These are phyloP conservation scores for Abscondita cerata DNA, from an alignment of 2,888 invertebrate genomes.

Conservation along the genomic window DNA sequence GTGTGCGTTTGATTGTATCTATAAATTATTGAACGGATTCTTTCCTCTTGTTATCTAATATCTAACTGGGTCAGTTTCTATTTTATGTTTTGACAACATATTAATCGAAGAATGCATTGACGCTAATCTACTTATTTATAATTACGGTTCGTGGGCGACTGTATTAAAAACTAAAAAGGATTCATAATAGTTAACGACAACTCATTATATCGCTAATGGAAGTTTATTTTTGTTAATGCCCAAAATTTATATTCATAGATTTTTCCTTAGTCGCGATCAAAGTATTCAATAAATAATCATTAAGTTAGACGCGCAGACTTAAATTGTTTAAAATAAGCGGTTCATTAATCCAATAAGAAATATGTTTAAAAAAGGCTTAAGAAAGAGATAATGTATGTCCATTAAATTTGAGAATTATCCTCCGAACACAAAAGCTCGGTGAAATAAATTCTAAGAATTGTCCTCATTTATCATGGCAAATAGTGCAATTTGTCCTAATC, in stretches of 20 bases:
- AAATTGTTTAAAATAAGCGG: conserved; percentile 1
- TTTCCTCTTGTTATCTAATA: neutral
- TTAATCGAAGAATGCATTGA: neutral
- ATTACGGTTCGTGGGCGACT: too few relatives aligned
- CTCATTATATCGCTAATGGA: neutral
- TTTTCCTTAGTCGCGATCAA: neutral
- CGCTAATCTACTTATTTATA: too few relatives aligned
- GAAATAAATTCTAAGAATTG: conserved; percentile 40
- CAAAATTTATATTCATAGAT: conserved; percentile 1
- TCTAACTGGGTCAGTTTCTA: conserved; percentile 3
- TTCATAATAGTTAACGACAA: neutral
- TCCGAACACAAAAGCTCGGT: conserved; percentile 15
- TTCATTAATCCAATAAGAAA: conserved; percentile 6
- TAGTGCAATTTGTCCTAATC: conserved; percentile 44
- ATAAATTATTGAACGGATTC: neutral
- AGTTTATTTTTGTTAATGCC: neutral
- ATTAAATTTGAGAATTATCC: conserved; percentile 19
- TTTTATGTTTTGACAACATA: neutral
- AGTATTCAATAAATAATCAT: conserved; percentile 20
- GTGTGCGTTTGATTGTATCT: neutral
- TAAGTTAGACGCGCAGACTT: conserved; percentile 7
- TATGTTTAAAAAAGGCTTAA: neutral
- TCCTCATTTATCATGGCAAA: conserved; percentile 40
- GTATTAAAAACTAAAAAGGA: too few relatives aligned
- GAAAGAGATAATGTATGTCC: neutral